A percentile compares a stretch with the other conserved stretches of the same genome.
Conservation (phyloP, 2,797 vertebrate genomes). For the Holocentrus rufus region DNA sequence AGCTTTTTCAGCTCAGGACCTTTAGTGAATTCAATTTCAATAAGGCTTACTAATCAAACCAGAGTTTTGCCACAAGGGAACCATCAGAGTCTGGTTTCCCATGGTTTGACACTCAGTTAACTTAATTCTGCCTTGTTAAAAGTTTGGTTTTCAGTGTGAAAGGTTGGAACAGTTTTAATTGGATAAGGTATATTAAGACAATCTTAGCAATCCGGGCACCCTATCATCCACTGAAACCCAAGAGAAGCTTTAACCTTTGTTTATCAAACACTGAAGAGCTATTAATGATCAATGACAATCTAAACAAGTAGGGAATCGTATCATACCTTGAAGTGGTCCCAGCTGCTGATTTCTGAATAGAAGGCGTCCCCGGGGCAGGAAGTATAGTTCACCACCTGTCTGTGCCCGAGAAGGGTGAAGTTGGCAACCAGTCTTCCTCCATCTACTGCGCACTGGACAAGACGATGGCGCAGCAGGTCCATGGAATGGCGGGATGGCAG, state of each 20-base stretch:
- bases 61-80: not conserved
- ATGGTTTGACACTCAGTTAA: not conserved
- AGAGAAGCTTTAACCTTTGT: not conserved
- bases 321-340: conserved; percentile 82
- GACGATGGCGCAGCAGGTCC: conserved; percentile 75
- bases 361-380: conserved; percentile 86
- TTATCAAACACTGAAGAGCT: not conserved
- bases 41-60: not conserved
- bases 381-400: conserved; percentile 84
- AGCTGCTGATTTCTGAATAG: conserved; percentile 84
- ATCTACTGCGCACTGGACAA: conserved; percentile 81
- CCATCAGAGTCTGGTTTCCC: not conserved
- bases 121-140: not conserved
- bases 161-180: too few relatives aligned
- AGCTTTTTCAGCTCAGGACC: too few relatives aligned
- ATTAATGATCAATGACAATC: not conserved
- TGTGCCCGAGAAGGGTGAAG: conserved; percentile 86
- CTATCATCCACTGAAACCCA: not conserved
- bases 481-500: conserved; percentile 75
- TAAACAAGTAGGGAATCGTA: not conserved
- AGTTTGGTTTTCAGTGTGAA: too few relatives aligned
- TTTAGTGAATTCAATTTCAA: not conserved
- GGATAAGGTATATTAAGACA: too few relatives aligned
- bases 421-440: conserved; percentile 72
- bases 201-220: too few relatives aligned